Evolutionary conservation across 2,888 invertebrate genomes (phyloP), one percentile per base, ranked within the genome.

Genomic region (Dendrolimus houi): DNA sequence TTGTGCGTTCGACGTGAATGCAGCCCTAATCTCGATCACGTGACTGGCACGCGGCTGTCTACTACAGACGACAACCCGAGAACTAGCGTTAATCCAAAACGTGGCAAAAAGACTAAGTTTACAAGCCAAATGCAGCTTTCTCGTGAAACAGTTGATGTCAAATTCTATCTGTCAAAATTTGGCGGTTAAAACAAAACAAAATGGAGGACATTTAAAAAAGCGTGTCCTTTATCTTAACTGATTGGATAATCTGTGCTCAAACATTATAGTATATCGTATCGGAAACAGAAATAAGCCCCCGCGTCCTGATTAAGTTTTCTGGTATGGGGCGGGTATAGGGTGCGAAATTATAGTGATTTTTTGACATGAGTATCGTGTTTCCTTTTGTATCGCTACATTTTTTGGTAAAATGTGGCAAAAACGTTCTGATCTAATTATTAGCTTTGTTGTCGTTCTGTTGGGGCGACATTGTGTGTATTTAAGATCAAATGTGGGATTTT

Each of bases 221-320:
- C 87, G 87, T 87, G 85, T 85, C 85, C 82, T 87, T 88, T 90
- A 89, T 89, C 89, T 88, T 89, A 87, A 87, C 90, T 89, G 90
- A 90, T 90, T 90, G 89, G 89, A 87, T 90, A 90, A 90, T 90
- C 89, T 89, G 85, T 87, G 79, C 80, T 89, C 88, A 88, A 89
- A 88, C 77, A 87, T 72, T 84, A 87, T 83, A 83, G 81, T 82
- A 84, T 85, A 81, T 77, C 82, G 86, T 88, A 89, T 89, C 89
- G 89, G 87, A 89, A 89, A 87, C 87, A 85, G 87, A 87, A 87
- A 84, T 82, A 82, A 83, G 83, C 79, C 77, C 77, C 79, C 65
- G 78, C 72, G 75, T 84, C 74, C 83, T 89, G 88, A 88, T 89
- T 87, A 83, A 84, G 87, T 87, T 83, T 79, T 80, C 83, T 83